Evolutionary conservation across 2,888 invertebrate genomes (phyloP).

Genomic region (Hipparchia sbordonii): DNA sequence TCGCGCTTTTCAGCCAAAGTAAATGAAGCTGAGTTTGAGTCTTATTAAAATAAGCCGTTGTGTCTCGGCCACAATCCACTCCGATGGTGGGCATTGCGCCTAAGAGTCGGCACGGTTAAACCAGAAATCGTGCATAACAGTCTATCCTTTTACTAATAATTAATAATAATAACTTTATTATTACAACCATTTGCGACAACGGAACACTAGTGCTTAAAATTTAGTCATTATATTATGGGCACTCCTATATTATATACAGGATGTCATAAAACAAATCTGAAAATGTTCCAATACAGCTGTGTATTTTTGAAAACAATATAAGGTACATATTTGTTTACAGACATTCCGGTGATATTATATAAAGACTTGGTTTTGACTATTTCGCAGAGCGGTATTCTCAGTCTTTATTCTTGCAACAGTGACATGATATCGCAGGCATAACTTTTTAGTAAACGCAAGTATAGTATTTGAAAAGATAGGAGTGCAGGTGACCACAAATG

Average conservation of each 20-base stretch:
- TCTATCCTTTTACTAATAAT: conserved; percentile 74
- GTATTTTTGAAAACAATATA: neutral
- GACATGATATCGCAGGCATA: conserved; percentile 36
- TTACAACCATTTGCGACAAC: conserved; percentile 81
- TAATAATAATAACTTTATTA: conserved; percentile 65
- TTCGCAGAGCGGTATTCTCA: conserved; percentile 61
- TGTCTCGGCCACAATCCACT: no score
- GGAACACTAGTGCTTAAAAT: conserved; percentile 75
- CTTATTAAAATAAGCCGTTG: no score
- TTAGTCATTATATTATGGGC: conserved; percentile 64
- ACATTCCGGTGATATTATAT: conserved; percentile 58
- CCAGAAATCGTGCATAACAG: conserved; percentile 77
- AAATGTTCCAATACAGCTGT: conserved; percentile 29
- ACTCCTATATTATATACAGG: conserved; percentile 65
- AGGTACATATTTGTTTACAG: conserved; percentile 47
- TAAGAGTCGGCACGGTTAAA: conserved; percentile 54
- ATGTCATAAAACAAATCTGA: conserved; percentile 59
- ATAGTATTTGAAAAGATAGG: no score
- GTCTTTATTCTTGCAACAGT: conserved; percentile 65
- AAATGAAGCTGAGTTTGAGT: no score
- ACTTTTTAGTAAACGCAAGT: conserved; percentile 2
- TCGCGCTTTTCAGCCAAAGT: no score
- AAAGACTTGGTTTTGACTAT: conserved; percentile 56
- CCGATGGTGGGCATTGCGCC: no score
- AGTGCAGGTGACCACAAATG: no score